These are phyloP conservation scores for Patiria pectinifera DNA, from an alignment of 53 echinoderm and acorn worm species.

Conservation along the genomic window DNA sequence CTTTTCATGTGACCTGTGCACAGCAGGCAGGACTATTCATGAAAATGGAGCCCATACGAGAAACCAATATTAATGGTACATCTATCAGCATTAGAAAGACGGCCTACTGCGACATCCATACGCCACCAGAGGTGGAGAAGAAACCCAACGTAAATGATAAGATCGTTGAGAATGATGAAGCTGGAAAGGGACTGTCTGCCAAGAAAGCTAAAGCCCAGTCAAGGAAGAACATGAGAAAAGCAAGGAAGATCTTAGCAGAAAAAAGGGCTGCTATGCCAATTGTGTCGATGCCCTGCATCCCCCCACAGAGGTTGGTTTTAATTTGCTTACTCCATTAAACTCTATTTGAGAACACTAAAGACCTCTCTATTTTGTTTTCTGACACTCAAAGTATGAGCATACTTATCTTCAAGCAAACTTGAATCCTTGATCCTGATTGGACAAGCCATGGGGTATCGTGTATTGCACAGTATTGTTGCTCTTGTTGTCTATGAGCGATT, in stretches of 20 bases:
- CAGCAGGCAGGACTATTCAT: slow-evolving; percentile 97
- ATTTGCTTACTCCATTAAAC: not conserved
- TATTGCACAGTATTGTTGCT: too few relatives aligned
- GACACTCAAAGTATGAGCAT: too few relatives aligned
- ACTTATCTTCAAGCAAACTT: too few relatives aligned
- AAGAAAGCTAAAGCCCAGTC: slow-evolving; percentile 97
- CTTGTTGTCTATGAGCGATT: too few relatives aligned
- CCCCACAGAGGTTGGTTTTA: slow-evolving; percentile 86
- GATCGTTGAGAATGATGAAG: slow-evolving; percentile 62
- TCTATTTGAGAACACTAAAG: too few relatives aligned
- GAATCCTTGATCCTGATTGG: too few relatives aligned
- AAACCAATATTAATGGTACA: slow-evolving; percentile 93
- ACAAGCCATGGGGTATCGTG: too few relatives aligned
- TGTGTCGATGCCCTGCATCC: slow-evolving; percentile 97
- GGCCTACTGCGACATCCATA: slow-evolving; percentile 98
- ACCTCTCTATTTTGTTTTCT: too few relatives aligned
- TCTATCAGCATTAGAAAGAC: slow-evolving; percentile 97
- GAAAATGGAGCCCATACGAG: slow-evolving; percentile 99
- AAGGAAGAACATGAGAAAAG: slow-evolving; percentile 98
- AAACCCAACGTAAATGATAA: slow-evolving; percentile 82
- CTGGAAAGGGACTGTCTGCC: slow-evolving; percentile 83
- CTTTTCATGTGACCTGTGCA: slow-evolving; percentile 98
- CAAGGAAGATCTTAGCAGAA: slow-evolving; percentile 96
- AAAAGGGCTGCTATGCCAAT: slow-evolving; percentile 98
- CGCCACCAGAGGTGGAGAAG: slow-evolving; percentile 92